Conservation (phyloP, 2,113 vertebrate species). For the Poicephalus gulielmi region DNA sequence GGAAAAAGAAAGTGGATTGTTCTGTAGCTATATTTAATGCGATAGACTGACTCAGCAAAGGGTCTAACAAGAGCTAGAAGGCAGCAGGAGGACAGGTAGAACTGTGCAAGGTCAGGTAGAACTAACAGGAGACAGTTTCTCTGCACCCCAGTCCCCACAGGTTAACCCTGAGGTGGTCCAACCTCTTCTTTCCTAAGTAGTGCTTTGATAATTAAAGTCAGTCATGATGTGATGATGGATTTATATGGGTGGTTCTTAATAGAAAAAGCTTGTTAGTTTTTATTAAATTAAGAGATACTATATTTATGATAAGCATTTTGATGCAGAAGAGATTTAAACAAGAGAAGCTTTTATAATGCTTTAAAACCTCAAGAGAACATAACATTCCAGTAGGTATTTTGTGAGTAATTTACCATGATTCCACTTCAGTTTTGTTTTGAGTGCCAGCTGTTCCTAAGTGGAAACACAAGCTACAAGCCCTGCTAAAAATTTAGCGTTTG, state of each 20-base stretch:
- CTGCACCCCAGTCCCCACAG: background rate
- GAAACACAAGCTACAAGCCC: conserved; percentile 3
- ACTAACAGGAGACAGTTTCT: background rate
- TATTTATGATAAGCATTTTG: background rate
- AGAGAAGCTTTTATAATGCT: background rate
- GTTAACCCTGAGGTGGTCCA: background rate
- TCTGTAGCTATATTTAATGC: background rate
- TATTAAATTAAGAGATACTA: background rate
- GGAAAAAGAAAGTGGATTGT: background rate
- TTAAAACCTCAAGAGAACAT: background rate
- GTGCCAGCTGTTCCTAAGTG: background rate
- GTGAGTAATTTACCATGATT: background rate
- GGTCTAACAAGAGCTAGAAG: background rate
- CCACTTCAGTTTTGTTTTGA: conserved; percentile 6
- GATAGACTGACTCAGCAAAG: background rate
- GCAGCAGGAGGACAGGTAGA: background rate
- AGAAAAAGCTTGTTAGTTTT: background rate
- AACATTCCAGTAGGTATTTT: background rate
- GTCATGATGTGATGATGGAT: background rate
- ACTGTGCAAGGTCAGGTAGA: background rate
- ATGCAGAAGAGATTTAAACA: background rate
- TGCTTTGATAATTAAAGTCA: background rate
- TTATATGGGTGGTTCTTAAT: background rate
- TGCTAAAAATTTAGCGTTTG: background rate
- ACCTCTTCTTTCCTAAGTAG: background rate